Percentiles rank a stretch among this genome's conserved stretches.
Evolutionary conservation across 2,113 vertebrate genomes (phyloP).

Genomic region (Hypanus sabinus): DNA sequence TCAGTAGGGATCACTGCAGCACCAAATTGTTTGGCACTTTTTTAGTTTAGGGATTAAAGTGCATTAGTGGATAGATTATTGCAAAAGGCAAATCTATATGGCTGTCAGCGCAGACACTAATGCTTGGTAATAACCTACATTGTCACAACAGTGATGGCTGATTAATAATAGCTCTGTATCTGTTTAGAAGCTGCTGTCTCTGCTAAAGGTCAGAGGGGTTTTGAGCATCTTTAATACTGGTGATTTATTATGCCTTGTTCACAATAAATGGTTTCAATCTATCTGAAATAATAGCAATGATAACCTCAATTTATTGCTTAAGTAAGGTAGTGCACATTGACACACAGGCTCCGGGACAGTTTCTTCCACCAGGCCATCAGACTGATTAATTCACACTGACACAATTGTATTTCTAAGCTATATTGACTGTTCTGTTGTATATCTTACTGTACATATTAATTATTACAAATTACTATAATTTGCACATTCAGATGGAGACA

Average conservation of each 20-base stretch:
- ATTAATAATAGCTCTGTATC: neutral
- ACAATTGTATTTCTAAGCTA: too few relatives aligned
- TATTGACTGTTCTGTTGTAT: too few relatives aligned
- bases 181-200: neutral
- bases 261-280: neutral
- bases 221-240: neutral
- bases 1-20: neutral
- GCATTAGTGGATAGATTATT: neutral
- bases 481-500: too few relatives aligned
- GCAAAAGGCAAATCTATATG: neutral
- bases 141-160: neutral
- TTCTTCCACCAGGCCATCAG: too few relatives aligned
- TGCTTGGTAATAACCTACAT: neutral
- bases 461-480: too few relatives aligned
- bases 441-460: too few relatives aligned
- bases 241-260: neutral
- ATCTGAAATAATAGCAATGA: neutral
- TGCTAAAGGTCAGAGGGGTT: neutral
- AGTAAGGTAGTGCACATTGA: too few relatives aligned
- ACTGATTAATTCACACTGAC: too few relatives aligned
- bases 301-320: neutral
- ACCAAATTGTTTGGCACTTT: neutral
- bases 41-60: neutral
- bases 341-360: too few relatives aligned
- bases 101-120: neutral